A percentile compares a stretch with the other conserved stretches of the same genome.
phyloP scores from a whole-genome alignment of 2,888 invertebrate genomes.

The Drosophila affinis region DNA sequence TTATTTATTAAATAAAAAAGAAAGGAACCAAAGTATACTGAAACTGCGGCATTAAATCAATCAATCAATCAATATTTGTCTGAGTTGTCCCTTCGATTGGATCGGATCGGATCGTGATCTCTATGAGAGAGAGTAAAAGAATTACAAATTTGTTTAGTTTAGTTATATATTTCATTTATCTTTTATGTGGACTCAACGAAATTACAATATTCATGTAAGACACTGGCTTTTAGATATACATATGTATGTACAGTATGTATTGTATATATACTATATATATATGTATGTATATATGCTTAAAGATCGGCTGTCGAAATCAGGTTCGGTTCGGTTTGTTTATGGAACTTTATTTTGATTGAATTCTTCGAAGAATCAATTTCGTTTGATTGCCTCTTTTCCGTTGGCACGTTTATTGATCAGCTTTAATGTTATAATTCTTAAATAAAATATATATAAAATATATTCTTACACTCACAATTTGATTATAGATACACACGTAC shows the following conservation, averaged over 20 bases:
- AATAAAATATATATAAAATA: constrained; percentile 77
- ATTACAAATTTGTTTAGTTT: constrained; percentile 8
- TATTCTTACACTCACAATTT: constrained; percentile 55
- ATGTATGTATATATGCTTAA: constrained; percentile 61
- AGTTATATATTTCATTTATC: constrained; percentile 50
- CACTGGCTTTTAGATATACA: constrained; percentile 62
- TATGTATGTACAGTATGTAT: constrained; percentile 18
- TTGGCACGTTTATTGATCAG: constrained; percentile 60
- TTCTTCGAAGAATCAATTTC: constrained; percentile 47
- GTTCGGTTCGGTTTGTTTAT: constrained; percentile 45
- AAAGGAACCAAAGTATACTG: constrained; percentile 71
- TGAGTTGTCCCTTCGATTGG: not conserved
- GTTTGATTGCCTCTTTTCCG: constrained; percentile 46
- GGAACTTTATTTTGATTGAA: constrained; percentile 55
- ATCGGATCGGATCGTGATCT: not conserved
- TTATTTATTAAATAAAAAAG: constrained; percentile 71
- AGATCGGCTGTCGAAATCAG: constrained; percentile 54
- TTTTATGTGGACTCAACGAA: constrained; percentile 67
- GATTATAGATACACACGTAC: constrained; percentile 37
- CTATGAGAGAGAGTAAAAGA: not conserved
- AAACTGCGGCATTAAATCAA: constrained; percentile 1
- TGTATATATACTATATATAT: constrained; percentile 39
- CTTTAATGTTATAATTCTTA: constrained; percentile 70
- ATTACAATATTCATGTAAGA: constrained; percentile 68
- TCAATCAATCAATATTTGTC: not conserved